Evolutionary conservation across 2,113 vertebrate species (phyloP), one percentile per base, ranked within the genome.

Genomic region (Lepus americanus): DNA sequence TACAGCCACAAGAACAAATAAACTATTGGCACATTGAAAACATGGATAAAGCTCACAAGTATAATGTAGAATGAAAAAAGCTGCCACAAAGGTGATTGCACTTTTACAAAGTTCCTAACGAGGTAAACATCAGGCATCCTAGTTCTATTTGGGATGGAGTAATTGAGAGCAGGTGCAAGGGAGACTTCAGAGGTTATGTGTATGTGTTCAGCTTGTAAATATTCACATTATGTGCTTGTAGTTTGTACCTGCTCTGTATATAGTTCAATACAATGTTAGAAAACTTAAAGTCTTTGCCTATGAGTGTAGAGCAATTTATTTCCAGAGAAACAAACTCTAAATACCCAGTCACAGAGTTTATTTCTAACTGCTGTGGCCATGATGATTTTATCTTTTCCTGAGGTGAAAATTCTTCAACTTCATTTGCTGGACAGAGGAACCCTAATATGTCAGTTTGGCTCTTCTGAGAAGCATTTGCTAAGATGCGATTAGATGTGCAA

Each of bases 311-410:
- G 3, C 55, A 29, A 39, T 79, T 87, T 80, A 44, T 89, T 92
- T 61, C 23, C 92, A 96, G 66, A 87, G 83, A 69, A 95, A 49
- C 6, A 73, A 90, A 63, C 3, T 61, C 14, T 1, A 84, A 87
- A 59, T 94, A 82, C 64, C 39, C 29, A 96, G 63, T 20, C 9
- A 64, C 64, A 96, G 86, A 94, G 8, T 49, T 90, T 89, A 80
- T 94, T 96, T 95, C 63, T 81, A 82, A 89, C 89, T 87, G n/a
- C 44, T 94, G 93, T 14, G 89, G 31, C 19, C 63, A 72, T 73
- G 25, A 92, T 51, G 17, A 77, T 33, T n/a, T 66, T 92, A 84
- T 69, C 51, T 66, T 90, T 96, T 85, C 13, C 20, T 86, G 69
- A 92, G 36, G 4, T 70, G 6, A 25, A 92, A 94, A 61, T 90